phyloP scores from a whole-genome alignment of 1,140 invertebrate genomes.

The Sminthurides bifidus region DNA sequence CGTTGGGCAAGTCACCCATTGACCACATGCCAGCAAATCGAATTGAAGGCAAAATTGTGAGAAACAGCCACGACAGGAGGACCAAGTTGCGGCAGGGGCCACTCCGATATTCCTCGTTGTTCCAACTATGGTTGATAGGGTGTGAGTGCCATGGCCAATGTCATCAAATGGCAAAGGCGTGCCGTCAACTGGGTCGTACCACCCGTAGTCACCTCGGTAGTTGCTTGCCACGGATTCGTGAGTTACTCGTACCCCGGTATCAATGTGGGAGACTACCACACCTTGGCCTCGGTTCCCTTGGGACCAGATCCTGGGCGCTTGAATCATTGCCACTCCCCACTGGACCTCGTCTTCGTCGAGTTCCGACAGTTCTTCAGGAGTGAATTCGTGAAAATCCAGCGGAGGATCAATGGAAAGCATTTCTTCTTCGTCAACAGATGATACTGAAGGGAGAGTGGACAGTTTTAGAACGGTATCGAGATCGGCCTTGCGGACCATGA shows the following conservation, averaged over 20 bases:
- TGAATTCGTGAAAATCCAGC: not conserved
- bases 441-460: not conserved
- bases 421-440: not conserved
- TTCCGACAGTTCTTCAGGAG: not conserved
- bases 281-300: conserved; percentile 1
- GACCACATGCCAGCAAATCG: conserved; percentile 13
- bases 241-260: conserved; percentile 6
- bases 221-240: conserved; percentile 4
- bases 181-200: not conserved
- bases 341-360: not conserved
- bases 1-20: conserved; percentile 19
- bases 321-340: conserved; percentile 3
- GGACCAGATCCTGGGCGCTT: not conserved
- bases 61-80: conserved; percentile 15
- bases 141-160: conserved; percentile 1
- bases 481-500: not conserved
- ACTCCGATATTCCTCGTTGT: conserved; percentile 5
- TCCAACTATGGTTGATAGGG: not conserved
- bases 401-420: not conserved
- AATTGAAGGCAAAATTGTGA: not conserved
- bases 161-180: not conserved
- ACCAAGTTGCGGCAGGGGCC: conserved; percentile 12
- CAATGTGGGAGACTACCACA: not conserved
- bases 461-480: not conserved
- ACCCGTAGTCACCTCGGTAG: not conserved